These are phyloP conservation scores for Scaptomyza parva DNA, from an alignment of 2,888 invertebrate species.

Conservation along the genomic window DNA sequence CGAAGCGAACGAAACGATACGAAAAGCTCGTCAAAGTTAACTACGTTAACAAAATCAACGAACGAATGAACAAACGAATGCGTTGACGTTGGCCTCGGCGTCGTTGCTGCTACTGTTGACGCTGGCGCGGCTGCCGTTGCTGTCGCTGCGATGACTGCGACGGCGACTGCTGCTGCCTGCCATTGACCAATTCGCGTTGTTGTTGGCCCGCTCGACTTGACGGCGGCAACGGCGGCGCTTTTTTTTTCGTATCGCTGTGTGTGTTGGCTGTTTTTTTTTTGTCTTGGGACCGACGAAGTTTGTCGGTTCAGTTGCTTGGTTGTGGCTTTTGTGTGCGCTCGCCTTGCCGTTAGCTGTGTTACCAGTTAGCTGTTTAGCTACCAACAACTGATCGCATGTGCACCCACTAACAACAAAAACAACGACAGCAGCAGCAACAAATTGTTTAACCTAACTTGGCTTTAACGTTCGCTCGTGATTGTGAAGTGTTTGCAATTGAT, in stretches of 20 bases:
- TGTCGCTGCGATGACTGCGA: background rate
- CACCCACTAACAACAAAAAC: slow-evolving; percentile 42
- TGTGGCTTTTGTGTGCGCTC: slow-evolving; percentile 69
- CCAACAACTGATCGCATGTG: slow-evolving; percentile 43
- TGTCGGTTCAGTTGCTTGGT: slow-evolving; percentile 68
- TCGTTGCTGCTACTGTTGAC: background rate
- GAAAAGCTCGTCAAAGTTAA: slow-evolving; percentile 61
- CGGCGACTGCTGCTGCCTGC: slow-evolving; percentile 29
- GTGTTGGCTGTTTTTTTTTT: slow-evolving; percentile 21
- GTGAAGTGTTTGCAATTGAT: slow-evolving; percentile 68
- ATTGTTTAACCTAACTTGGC: slow-evolving; percentile 9
- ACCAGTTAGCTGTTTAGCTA: slow-evolving; percentile 36
- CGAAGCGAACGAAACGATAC: background rate
- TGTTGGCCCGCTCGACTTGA: slow-evolving; percentile 48
- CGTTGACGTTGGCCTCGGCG: slow-evolving; percentile 35
- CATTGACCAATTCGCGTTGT: slow-evolving; percentile 63
- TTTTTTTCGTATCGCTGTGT: slow-evolving; percentile 1
- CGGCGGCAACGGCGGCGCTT: slow-evolving; percentile 38
- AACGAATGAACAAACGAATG: slow-evolving; percentile 53
- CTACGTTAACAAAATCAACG: slow-evolving; percentile 62
- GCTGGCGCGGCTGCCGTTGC: slow-evolving; percentile 9
- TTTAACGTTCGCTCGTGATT: slow-evolving; percentile 58
- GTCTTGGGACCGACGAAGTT: slow-evolving; percentile 58
- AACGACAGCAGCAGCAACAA: too few species aligned
- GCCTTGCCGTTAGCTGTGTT: slow-evolving; percentile 60